These are phyloP conservation scores for Isoperla grammatica DNA, from an alignment of 2,888 invertebrate species.

Conservation along the genomic window DNA sequence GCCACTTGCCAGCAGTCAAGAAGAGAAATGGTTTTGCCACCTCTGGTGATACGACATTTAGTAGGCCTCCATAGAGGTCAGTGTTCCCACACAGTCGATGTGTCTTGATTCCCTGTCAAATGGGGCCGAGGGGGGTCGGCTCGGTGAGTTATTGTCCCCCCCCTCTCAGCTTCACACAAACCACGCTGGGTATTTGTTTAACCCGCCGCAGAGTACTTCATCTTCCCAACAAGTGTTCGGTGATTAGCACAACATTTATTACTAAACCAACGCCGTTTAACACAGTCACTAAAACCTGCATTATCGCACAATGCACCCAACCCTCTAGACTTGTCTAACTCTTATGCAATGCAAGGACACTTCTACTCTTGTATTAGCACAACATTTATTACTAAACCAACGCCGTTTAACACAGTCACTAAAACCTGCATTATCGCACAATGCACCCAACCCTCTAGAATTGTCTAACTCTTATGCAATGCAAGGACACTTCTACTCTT, in stretches of 20 bases:
- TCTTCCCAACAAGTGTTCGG: constrained; percentile 21
- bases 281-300: background rate
- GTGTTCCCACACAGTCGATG: constrained; percentile 11
- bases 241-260: constrained; percentile 16
- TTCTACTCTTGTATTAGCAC: no score
- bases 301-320: no score
- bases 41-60: no score
- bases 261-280: constrained; percentile 7
- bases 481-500: no score
- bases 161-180: constrained; percentile 7
- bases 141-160: background rate
- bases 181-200: constrained; percentile 17
- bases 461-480: no score
- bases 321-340: no score
- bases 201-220: constrained; percentile 23
- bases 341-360: no score
- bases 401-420: constrained; percentile 3
- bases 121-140: background rate
- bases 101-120: constrained; percentile 26
- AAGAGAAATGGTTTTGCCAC: no score
- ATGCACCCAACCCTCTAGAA: no score
- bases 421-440: background rate
- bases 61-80: background rate
- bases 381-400: constrained; percentile 11
- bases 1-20: no score